Base-by-base conservation (phyloP, 2,888 invertebrate genomes). In the Cephus runcator region DNA sequence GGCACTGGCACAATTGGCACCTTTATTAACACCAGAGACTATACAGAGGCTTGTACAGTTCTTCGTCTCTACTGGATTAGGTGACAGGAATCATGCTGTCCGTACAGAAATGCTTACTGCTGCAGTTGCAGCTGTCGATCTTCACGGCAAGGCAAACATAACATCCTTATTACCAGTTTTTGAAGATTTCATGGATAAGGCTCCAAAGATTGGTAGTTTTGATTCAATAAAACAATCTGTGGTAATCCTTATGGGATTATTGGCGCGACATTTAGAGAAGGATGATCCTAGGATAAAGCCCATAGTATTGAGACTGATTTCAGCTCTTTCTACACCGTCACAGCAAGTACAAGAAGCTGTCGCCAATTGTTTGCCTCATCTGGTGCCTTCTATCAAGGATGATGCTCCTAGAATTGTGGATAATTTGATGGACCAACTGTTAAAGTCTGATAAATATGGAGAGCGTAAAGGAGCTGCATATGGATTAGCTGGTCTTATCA, bases 341-440 rank as follows among this genome's bases (percentile, higher is more conserved):
- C 98, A 99, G 91, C 97, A 97, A 93, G 98, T 99, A 0, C 99
- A 99, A 93, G 98, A 98, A 92, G 97, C 99, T 0, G 99, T 99
- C 0, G 97, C 98, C 73, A 97, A 98, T 92, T 99, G 99, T 90
- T 93, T 99, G 81, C 98, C 99, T 0, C 97, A 97, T 86, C 92
- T 99, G 80, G 97, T 99, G 83, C 97, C 97, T 0, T 97, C 98
- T 0, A 96, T 99, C 33, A 97, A 97, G 90, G 96, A 96, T 73
- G 98, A 98, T 87, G 97, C 98, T 3, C 96, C 97, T 0, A 94
- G 95, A 77, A 95, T 98, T 87, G 96, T 99, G 75, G 96, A 97
- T 88, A 96, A 96, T 89, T 94, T 99, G 68, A 94, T 98, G 90
- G 95, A 96, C 86, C 96, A 97, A 79, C 93, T 99, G 73, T 94